Conservation (phyloP, 1,140 invertebrate genomes). For the Charaxes varanes region DNA sequence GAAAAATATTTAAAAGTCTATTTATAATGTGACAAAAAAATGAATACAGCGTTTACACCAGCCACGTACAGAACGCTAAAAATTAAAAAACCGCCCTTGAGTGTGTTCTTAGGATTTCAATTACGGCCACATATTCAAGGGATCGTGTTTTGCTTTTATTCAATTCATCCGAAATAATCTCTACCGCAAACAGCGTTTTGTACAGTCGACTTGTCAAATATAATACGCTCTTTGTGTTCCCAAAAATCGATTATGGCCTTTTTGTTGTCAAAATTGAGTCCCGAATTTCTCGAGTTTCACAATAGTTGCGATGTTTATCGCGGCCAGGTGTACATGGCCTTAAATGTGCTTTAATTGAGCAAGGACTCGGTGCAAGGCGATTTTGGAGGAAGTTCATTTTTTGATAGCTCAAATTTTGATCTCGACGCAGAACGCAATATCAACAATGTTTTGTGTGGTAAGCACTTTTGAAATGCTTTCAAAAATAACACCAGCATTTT, state of each 20-base stretch:
- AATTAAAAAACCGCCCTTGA: conserved; percentile 45
- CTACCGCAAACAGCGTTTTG: conserved; percentile 67
- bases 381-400: conserved; percentile 3
- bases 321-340: conserved; percentile 56
- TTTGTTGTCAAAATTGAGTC: conserved; percentile 73
- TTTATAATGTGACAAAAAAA: no score
- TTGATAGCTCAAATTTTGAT: conserved; percentile 3
- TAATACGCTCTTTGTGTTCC: conserved; percentile 64
- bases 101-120: conserved; percentile 64
- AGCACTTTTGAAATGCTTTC: not conserved
- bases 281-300: conserved; percentile 67
- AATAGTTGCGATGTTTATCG: conserved; percentile 71
- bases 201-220: conserved; percentile 72
- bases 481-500: conserved; percentile 3
- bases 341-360: conserved; percentile 70
- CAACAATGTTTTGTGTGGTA: not conserved
- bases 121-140: conserved; percentile 60
- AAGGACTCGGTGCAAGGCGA: conserved; percentile 5
- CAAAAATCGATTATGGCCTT: conserved; percentile 72
- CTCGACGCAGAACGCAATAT: not conserved
- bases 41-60: no score
- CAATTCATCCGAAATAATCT: conserved; percentile 73
- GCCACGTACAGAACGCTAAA: conserved; percentile 31
- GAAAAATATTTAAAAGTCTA: no score
- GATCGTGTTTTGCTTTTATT: conserved; percentile 71